Conservation (phyloP, 2,113 vertebrate genomes). For the Callipepla californica region DNA sequence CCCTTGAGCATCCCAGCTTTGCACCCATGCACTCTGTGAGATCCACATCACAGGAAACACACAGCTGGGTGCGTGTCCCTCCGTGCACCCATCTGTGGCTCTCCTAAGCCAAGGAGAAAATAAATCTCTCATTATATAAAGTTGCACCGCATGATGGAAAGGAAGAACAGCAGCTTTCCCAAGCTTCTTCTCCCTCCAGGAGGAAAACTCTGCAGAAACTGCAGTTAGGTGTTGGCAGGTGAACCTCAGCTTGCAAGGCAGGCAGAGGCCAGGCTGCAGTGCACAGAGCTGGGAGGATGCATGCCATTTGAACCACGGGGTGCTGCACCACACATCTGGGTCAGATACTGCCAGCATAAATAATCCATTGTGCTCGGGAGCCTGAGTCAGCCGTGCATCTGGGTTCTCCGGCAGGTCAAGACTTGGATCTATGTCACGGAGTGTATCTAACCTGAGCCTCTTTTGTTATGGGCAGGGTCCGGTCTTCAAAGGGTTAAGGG, state of each 20-base stretch:
- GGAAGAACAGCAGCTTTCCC: background rate
- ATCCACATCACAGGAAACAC: rapidly evolving
- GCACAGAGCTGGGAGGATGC: background rate
- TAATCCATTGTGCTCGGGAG: background rate
- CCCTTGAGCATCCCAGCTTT: no score
- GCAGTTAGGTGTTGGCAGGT: background rate
- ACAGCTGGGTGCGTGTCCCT: background rate
- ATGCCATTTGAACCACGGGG: background rate
- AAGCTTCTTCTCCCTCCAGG: background rate
- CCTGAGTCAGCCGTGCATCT: background rate
- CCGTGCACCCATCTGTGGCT: rapidly evolving
- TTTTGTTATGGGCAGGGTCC: background rate
- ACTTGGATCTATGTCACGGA: background rate
- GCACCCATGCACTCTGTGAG: rapidly evolving
- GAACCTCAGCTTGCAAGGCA: background rate
- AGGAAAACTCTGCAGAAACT: background rate
- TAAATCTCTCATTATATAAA: background rate
- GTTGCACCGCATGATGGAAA: rapidly evolving
- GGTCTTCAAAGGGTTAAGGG: constrained; percentile 31
- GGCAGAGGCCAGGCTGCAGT: background rate
- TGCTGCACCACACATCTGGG: background rate
- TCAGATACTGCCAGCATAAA: background rate
- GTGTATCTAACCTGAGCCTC: background rate
- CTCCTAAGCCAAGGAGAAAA: background rate
- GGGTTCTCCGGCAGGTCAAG: background rate